Base-by-base conservation (phyloP, 2,113 vertebrate genomes). In the Centropristis striata region DNA sequence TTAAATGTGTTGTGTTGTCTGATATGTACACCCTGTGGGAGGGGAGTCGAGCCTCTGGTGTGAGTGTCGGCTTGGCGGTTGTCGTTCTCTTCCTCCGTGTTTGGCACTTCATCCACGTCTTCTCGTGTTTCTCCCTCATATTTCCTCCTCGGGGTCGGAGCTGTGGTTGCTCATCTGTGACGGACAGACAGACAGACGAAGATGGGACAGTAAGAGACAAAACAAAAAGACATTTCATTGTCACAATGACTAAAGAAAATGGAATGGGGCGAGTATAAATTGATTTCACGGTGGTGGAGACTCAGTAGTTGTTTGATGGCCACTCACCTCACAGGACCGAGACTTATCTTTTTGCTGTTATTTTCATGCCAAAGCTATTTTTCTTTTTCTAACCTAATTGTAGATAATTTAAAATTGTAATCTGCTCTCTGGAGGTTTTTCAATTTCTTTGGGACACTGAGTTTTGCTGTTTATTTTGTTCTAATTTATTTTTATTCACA, bases 91-190 rank as follows among this genome's bases (percentile, higher is more conserved):
- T 94, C 93, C 88, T 90, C 92, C 86, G 86, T 90, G 87, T 92
- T 88, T 92, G 90, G 89, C 87, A 85, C 92, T 87, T 89, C 21
- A 78, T 89, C 67, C 78, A 46, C 32, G 10, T 75, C 63, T 72
- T 83, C 74, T 84, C 64, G 66, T 76, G 58, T 83, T 89, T 67
- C 75, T 42, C 55, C 54, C 80, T 95, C 91, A 95, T 91, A 95
- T 94, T 89, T 94, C 94, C 27, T 95, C 94, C 65, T 95, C 95
- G 14, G 84, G 91, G 81, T 94, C 95, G 73, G 91, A 94, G 93
- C 90, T 95, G 92, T 93, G 92, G 85, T 90, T 90, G 90, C 92
- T 94, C 86, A 94, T 93, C 95, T 95, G 85, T 70, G 80, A 80
- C 72, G 84, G 68, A 85, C 61, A 83, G 47, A 65, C 50, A 84